These are phyloP conservation scores for Oreortyx pictus DNA, from an alignment of 2,797 vertebrate species.

Conservation along the genomic window DNA sequence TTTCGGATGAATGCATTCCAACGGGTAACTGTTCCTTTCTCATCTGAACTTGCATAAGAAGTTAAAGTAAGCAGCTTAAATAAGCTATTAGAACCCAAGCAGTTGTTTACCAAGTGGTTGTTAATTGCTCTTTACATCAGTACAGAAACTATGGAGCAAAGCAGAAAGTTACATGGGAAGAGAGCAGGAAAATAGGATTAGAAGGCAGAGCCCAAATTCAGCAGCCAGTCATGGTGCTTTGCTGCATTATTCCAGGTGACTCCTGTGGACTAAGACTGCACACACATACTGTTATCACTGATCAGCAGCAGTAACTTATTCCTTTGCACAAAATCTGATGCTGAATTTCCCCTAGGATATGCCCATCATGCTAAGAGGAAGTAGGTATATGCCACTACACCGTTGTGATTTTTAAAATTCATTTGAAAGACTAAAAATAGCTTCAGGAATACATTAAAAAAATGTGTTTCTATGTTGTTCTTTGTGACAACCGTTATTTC, in stretches of 20 bases:
- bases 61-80: not conserved
- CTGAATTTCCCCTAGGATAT: constrained; percentile 41
- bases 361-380: constrained; percentile 36
- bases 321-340: not conserved
- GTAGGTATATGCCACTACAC: constrained; percentile 38
- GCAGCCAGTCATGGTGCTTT: not conserved
- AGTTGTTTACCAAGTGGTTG: not conserved
- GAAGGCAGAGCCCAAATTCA: not conserved
- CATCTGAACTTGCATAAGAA: not conserved
- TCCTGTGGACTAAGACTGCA: not conserved
- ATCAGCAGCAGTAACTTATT: constrained; percentile 30
- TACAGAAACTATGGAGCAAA: not conserved
- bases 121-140: not conserved
- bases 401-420: constrained; percentile 43
- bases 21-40: not conserved
- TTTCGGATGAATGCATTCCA: not conserved
- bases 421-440: constrained; percentile 59
- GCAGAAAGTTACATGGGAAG: constrained; percentile 6
- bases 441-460: constrained; percentile 54
- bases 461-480: constrained; percentile 50
- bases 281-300: not conserved
- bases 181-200: constrained; percentile 45
- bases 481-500: constrained; percentile 35
- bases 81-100: not conserved
- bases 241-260: not conserved